These are phyloP conservation scores for Coelinius sp. DNA, from an alignment of 2,888 invertebrate species.

Conservation along the genomic window DNA sequence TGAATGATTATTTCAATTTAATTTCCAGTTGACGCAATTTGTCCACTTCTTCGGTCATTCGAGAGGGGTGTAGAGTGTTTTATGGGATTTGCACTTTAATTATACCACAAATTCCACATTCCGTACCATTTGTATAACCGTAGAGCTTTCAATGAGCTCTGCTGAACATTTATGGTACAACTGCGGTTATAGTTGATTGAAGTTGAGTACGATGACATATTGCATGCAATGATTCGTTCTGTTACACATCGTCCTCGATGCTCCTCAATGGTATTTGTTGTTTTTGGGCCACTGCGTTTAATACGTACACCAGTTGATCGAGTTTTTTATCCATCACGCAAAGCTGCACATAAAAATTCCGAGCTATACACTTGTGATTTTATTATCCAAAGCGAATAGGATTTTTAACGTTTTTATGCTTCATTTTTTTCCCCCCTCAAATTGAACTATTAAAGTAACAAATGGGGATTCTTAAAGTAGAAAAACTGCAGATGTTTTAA, in stretches of 20 bases:
- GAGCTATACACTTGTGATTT: slow-evolving; percentile 11
- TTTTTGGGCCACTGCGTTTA: slow-evolving; percentile 75
- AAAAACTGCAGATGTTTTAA: not conserved
- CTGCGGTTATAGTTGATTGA: slow-evolving; percentile 51
- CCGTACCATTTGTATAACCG: not conserved
- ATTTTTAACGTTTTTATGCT: not conserved
- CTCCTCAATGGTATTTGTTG: slow-evolving; percentile 72
- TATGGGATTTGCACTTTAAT: not conserved
- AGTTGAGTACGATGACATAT: slow-evolving; percentile 45
- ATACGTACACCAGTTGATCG: slow-evolving; percentile 72
- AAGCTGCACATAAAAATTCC: slow-evolving; percentile 66
- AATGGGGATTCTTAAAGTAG: no score
- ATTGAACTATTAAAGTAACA: no score
- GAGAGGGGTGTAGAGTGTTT: not conserved
- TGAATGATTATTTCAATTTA: not conserved
- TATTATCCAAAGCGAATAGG: not conserved
- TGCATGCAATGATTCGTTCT: slow-evolving; percentile 42
- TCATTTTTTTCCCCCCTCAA: no score
- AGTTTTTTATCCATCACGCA: slow-evolving; percentile 72
- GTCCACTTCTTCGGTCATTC: not conserved
- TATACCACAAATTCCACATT: not conserved
- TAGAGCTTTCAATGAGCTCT: slow-evolving; percentile 34
- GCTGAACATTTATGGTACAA: slow-evolving; percentile 50
- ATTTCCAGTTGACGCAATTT: not conserved
- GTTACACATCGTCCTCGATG: slow-evolving; percentile 73